Evolutionary conservation across 2,888 invertebrate species (phyloP).

Genomic region (Ametastegia equiseti): DNA sequence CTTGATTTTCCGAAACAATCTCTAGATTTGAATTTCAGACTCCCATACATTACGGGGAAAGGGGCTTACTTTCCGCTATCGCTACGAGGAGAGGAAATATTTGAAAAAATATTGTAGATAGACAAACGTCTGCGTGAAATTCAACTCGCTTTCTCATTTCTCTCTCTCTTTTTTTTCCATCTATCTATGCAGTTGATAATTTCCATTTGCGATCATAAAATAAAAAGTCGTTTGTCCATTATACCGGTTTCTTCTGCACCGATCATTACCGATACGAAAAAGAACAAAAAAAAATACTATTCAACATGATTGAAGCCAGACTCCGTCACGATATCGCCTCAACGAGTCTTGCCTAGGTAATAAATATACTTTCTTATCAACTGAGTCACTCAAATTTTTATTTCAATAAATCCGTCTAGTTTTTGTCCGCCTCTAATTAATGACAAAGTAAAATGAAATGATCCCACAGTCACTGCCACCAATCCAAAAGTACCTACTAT

Average conservation of each 20-base stretch:
- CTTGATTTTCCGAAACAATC: conserved; percentile 73
- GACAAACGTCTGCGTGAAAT: too few species aligned
- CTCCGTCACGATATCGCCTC: background rate
- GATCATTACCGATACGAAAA: background rate
- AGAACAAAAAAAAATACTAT: background rate
- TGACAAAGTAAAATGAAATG: too few species aligned
- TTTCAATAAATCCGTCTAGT: too few species aligned
- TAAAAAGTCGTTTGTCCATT: background rate
- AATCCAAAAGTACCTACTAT: too few species aligned
- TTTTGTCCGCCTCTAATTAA: background rate
- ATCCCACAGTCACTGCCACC: too few species aligned
- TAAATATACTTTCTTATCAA: too few species aligned
- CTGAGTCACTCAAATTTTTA: too few species aligned
- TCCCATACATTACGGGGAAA: conserved; percentile 54
- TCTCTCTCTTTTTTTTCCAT: too few species aligned
- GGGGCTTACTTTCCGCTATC: background rate
- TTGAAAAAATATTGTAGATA: too few species aligned
- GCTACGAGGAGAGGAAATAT: background rate
- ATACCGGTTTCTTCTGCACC: background rate
- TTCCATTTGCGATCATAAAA: background rate
- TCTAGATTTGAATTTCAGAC: conserved; percentile 72
- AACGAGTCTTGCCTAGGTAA: background rate
- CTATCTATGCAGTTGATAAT: too few species aligned
- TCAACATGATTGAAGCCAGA: background rate
- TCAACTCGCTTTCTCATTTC: background rate